These are phyloP conservation scores for Phocides pigmalion DNA, from an alignment of 1,140 invertebrate species.

Conservation along the genomic window DNA sequence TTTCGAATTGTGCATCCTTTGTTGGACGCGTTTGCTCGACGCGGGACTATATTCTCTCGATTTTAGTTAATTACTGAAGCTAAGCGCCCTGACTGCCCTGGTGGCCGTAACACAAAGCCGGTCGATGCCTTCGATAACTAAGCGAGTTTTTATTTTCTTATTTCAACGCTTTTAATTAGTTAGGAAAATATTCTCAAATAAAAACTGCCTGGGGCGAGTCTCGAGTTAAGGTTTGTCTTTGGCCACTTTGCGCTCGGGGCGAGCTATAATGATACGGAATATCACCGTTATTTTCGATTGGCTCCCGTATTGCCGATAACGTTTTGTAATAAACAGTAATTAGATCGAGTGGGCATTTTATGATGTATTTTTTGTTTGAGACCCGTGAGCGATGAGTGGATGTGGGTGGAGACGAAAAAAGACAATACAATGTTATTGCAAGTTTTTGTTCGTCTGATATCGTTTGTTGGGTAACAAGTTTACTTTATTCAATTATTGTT, in stretches of 20 bases:
- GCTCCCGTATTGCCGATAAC: conserved; percentile 65
- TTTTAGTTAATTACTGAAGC: conserved; percentile 79
- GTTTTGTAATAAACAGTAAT: conserved; percentile 51
- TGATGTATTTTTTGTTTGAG: conserved; percentile 14
- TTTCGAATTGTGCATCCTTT: conserved; percentile 53
- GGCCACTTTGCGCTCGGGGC: conserved; percentile 55
- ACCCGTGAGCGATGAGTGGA: neutral
- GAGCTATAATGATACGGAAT: conserved; percentile 60
- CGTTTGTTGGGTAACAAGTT: conserved; percentile 31
- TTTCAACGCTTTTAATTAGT: conserved; percentile 82
- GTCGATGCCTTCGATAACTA: conserved; percentile 79
- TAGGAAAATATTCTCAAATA: conserved; percentile 82
- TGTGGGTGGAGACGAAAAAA: conserved; percentile 11
- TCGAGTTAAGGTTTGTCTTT: conserved; percentile 64
- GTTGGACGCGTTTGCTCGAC: conserved; percentile 48
- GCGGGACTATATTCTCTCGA: conserved; percentile 50
- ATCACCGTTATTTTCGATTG: conserved; percentile 59
- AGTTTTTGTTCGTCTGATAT: neutral
- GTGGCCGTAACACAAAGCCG: conserved; percentile 76
- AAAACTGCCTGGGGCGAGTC: conserved; percentile 61
- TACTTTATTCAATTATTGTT: too few species aligned
- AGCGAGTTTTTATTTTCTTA: conserved; percentile 74
- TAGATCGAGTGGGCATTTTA: conserved; percentile 32
- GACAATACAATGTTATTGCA: conserved; percentile 1
- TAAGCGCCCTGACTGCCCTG: conserved; percentile 63